Evolutionary conservation across 2,797 vertebrate species (phyloP), one percentile per base, ranked within the genome.

Genomic region (Epinephelus malabaricus): DNA sequence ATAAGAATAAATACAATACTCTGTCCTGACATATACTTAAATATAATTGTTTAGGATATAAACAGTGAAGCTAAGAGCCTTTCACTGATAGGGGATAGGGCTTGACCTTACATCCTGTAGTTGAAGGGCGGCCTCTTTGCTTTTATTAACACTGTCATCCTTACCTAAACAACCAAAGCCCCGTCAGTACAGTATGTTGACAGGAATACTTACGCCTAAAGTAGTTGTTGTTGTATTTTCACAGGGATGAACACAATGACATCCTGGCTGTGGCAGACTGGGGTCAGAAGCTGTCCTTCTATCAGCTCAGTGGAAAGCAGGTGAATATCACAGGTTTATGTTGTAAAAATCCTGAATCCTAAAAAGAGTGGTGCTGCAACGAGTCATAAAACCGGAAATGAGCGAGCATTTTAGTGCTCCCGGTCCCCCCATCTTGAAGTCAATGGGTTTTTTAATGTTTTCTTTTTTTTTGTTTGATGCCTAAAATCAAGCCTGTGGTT

Each of bases 241-340:
- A 75, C 90, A 99, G 98, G 95, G 97, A 99, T 86, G 98, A 98
- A 63, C 97, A 97, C 94, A 98, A 97, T 93, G 97, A 99, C 91
- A 96, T 98, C 86, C 93, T 99, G 90, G 98, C 98, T 72, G 97
- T 99, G 84, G 97, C 98, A 88, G 98, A 99, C 88, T 99, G 98
- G 98, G 97, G 98, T 66, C 98, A 98, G 92, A 98, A 95, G 79
- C 96, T 99, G 89, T 99, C 98, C 69, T 99, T 99, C 92, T 99
- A 99, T 92, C 97, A 99, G 75, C 97, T 99, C 51, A 99, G 98
- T 92, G 98, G 98, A 82, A 99, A 99, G 81, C 98, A 99, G 97
- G 98, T 99, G 94, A 82, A 68, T 69, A 58, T 58, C n/a, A 61
- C 8, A 23, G 70, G 8, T 47, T 23, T 50, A 38, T 45, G 7